These are phyloP conservation scores for Porites lobata DNA, from an alignment of 92 coral and sea anemone species.

Conservation along the genomic window DNA sequence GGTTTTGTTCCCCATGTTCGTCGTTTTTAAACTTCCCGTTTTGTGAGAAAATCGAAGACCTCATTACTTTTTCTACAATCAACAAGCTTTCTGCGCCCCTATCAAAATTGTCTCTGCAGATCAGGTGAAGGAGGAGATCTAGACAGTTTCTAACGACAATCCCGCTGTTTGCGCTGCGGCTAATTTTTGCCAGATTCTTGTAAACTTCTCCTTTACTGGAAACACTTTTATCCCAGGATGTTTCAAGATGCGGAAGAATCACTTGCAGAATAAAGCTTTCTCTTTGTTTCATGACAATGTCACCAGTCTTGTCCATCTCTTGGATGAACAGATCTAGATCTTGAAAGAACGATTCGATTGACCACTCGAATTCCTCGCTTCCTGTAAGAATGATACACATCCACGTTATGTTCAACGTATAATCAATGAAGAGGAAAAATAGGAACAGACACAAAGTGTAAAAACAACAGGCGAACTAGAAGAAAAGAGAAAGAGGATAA, in stretches of 20 bases:
- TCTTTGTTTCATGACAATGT: background rate
- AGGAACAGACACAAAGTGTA: no score
- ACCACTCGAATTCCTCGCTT: background rate
- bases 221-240: conserved; percentile 1
- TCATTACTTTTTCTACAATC: conserved; percentile 4
- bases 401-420: no score
- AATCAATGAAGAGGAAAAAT: no score
- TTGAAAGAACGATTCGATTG: background rate
- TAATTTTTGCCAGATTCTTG: background rate
- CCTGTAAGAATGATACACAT: background rate
- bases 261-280: background rate
- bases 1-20: background rate
- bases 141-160: conserved; percentile 1
- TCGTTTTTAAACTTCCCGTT: background rate
- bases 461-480: no score
- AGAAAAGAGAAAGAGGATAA: no score
- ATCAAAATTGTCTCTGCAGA: conserved; percentile 17
- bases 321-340: conserved; percentile 3
- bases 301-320: background rate
- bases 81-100: background rate
- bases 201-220: background rate
- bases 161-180: conserved; percentile 11
- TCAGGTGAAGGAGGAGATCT: conserved; percentile 9
- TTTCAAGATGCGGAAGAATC: conserved; percentile 2
- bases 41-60: conserved; percentile 11